phyloP scores from a whole-genome alignment of 2,888 invertebrate genomes.

The Pachymerium ferrugineum region DNA sequence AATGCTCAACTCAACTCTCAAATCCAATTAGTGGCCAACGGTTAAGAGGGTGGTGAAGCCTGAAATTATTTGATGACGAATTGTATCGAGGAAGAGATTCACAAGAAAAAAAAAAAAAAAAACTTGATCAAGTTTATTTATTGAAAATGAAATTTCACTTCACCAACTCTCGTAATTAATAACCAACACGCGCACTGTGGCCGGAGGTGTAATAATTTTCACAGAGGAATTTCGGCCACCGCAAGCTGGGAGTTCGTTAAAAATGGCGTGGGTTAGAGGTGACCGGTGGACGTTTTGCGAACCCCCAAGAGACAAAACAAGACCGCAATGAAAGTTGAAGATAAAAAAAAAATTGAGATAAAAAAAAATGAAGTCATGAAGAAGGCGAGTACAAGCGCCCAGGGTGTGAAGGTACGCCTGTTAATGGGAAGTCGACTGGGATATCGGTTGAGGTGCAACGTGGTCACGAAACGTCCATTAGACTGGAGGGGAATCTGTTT shows the following conservation, averaged over 20 bases:
- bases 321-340: neutral
- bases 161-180: conserved; percentile 6
- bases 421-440: conserved; percentile 7
- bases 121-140: neutral
- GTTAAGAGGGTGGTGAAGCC: conserved; percentile 4
- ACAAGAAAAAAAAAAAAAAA: neutral
- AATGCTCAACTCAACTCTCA: neutral
- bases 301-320: neutral
- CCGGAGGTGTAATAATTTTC: neutral
- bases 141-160: neutral
- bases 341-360: neutral
- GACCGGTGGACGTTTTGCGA: neutral
- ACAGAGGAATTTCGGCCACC: neutral
- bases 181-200: neutral
- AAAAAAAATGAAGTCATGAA: too few species aligned
- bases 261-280: neutral
- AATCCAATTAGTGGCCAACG: conserved; percentile 16
- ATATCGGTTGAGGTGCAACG: neutral
- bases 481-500: conserved; percentile 11
- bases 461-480: conserved; percentile 16
- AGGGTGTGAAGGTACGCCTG: neutral
- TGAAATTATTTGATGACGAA: conserved; percentile 10
- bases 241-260: conserved; percentile 15
- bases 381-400: too few species aligned
- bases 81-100: too few species aligned